phyloP scores from a whole-genome alignment of 64 coral and sea anemone species.

The Acropora tenuis region DNA sequence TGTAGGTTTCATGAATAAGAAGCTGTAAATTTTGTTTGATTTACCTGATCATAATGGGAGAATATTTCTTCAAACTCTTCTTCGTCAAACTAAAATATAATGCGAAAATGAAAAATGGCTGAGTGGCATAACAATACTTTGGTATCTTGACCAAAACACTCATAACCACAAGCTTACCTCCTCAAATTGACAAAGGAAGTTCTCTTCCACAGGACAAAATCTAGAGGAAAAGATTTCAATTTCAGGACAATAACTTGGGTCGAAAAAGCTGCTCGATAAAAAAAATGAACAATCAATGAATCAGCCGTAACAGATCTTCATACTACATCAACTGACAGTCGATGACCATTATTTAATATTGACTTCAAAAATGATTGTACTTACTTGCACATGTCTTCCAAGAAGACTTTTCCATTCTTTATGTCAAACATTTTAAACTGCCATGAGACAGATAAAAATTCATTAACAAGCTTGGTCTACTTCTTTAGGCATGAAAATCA shows the following conservation, averaged over 20 bases:
- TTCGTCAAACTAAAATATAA: background rate
- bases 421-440: slow-evolving; percentile 40
- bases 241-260: background rate
- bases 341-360: too few relatives aligned
- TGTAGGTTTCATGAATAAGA: background rate
- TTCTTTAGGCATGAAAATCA: too few relatives aligned
- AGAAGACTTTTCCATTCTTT: background rate
- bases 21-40: background rate
- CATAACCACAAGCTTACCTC: background rate
- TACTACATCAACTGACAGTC: too few relatives aligned
- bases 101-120: background rate
- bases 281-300: too few relatives aligned
- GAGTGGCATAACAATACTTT: too few relatives aligned
- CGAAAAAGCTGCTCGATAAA: background rate
- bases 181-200: slow-evolving; percentile 56
- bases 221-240: background rate
- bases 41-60: slow-evolving; percentile 54
- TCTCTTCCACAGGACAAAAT: slow-evolving; percentile 55
- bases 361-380: background rate
- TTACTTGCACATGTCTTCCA: slow-evolving; percentile 44
- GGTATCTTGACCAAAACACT: background rate
- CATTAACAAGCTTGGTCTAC: background rate
- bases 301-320: too few relatives aligned
- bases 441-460: background rate
- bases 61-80: slow-evolving; percentile 59